A percentile compares a stretch with the other conserved stretches of the same genome.
Evolutionary conservation across 37 sponge, comb jelly and placozoan species (phyloP).

Genomic region (Agelas oroides): DNA sequence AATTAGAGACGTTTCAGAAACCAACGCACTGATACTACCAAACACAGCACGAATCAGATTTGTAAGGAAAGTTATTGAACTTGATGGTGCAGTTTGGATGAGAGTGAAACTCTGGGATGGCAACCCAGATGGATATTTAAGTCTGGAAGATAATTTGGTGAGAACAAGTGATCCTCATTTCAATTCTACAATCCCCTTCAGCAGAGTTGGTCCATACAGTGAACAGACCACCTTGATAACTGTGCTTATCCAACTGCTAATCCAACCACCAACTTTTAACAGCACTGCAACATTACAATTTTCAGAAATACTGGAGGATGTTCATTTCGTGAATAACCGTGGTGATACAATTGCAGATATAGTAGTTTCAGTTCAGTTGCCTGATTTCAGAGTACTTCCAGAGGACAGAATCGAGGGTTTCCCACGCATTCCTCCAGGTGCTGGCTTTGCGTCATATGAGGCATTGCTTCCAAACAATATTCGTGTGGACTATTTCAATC

Average conservation of each 20-base stretch:
- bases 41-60: conserved; percentile 71
- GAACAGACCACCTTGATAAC: conserved; percentile 32
- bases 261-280: conserved; percentile 39
- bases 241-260: conserved; percentile 45
- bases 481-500: conserved; percentile 29
- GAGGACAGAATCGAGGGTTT: conserved; percentile 44
- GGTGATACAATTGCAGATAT: conserved; percentile 56
- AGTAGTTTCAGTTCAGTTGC: conserved; percentile 30
- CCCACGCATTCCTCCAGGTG: too few species aligned
- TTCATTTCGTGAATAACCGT: conserved; percentile 27
- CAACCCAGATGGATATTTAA: conserved; percentile 70
- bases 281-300: conserved; percentile 19
- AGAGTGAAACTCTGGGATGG: conserved; percentile 88
- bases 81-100: conserved; percentile 87
- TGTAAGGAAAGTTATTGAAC: conserved; percentile 39
- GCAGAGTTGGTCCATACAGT: conserved; percentile 54
- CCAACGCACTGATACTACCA: conserved; percentile 72
- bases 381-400: conserved; percentile 33
- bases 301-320: conserved; percentile 54
- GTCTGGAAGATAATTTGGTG: conserved; percentile 37
- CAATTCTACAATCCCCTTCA: conserved; percentile 50
- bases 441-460: conserved; percentile 18
- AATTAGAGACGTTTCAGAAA: conserved; percentile 33
- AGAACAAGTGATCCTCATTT: neutral
- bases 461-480: conserved; percentile 34